phyloP scores from a whole-genome alignment of 2,113 vertebrate species.

The Forbesichthys agassizii region DNA sequence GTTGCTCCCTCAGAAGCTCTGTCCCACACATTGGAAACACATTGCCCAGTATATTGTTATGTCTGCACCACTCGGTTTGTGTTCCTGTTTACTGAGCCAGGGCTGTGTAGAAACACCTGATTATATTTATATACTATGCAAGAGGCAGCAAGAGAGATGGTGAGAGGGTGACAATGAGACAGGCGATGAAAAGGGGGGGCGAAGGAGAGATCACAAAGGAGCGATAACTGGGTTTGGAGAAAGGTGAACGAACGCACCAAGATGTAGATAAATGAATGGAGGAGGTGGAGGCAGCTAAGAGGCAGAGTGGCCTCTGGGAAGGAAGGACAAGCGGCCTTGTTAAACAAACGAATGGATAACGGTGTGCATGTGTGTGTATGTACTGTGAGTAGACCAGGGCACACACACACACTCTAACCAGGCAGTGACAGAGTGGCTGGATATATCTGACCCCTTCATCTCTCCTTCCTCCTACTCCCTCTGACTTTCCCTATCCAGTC shows the following conservation, averaged over 20 bases:
- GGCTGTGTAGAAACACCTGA: too few species aligned
- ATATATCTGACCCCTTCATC: constrained; percentile 19
- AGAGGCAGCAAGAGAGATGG: not conserved
- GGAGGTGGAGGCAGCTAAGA: constrained; percentile 22
- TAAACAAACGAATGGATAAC: not conserved
- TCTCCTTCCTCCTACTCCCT: constrained; percentile 1
- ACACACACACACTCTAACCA: constrained; percentile 22
- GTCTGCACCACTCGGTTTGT: too few species aligned
- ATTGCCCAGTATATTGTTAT: too few species aligned
- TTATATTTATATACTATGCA: too few species aligned
- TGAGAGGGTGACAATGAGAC: not conserved
- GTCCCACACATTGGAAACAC: too few species aligned
- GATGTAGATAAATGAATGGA: constrained; percentile 25
- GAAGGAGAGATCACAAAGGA: constrained; percentile 6
- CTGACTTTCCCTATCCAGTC: not conserved
- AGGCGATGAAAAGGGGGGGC: not conserved
- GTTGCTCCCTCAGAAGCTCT: too few species aligned
- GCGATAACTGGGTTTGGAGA: not conserved
- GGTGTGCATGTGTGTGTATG: constrained; percentile 14
- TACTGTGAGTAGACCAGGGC: constrained; percentile 39
- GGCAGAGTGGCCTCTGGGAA: constrained; percentile 18
- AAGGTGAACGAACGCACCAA: constrained; percentile 40
- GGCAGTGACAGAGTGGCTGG: constrained; percentile 36
- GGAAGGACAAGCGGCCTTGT: not conserved
- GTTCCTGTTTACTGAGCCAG: too few species aligned